These are phyloP conservation scores for Caenorhabditis virilis DNA, from an alignment of 2,888 invertebrate species.

Conservation along the genomic window DNA sequence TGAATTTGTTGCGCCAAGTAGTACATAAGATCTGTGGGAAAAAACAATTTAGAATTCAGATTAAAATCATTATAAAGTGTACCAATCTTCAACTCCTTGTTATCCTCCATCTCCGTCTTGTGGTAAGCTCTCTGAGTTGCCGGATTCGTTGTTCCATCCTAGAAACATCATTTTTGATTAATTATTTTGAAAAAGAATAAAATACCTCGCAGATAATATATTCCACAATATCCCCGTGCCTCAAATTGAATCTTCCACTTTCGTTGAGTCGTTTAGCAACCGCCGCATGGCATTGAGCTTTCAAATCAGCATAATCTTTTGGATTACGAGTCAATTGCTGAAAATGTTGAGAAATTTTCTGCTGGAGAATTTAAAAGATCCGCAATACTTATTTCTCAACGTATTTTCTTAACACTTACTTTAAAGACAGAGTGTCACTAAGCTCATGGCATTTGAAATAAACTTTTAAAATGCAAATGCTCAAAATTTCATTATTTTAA, in stretches of 20 bases:
- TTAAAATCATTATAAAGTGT: too few species aligned
- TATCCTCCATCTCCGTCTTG: slow-evolving; percentile 82
- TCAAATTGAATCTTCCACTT: slow-evolving; percentile 74
- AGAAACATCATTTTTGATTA: too few species aligned
- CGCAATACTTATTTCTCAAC: too few species aligned
- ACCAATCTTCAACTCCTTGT: slow-evolving; percentile 72
- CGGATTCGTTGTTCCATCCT: slow-evolving; percentile 79
- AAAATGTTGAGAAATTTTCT: too few species aligned
- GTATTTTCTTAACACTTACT: too few species aligned
- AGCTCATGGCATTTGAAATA: too few species aligned
- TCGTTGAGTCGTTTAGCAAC: slow-evolving; percentile 86
- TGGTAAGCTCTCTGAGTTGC: slow-evolving; percentile 92
- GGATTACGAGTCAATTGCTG: slow-evolving; percentile 89
- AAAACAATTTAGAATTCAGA: slow-evolving; percentile 11
- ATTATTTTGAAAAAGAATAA: too few species aligned
- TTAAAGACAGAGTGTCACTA: too few species aligned
- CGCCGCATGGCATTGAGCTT: slow-evolving; percentile 84
- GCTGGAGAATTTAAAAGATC: too few species aligned
- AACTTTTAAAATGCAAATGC: too few species aligned
- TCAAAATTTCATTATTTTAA: too few species aligned
- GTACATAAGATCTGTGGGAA: slow-evolving; percentile 79
- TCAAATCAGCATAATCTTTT: slow-evolving; percentile 85
- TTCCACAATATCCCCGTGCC: slow-evolving; percentile 90
- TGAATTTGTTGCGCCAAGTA: slow-evolving; percentile 93
- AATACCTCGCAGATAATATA: slow-evolving; percentile 93